These are phyloP conservation scores for Synanthedon vespiformis DNA, from an alignment of 2,888 invertebrate genomes.

Conservation along the genomic window DNA sequence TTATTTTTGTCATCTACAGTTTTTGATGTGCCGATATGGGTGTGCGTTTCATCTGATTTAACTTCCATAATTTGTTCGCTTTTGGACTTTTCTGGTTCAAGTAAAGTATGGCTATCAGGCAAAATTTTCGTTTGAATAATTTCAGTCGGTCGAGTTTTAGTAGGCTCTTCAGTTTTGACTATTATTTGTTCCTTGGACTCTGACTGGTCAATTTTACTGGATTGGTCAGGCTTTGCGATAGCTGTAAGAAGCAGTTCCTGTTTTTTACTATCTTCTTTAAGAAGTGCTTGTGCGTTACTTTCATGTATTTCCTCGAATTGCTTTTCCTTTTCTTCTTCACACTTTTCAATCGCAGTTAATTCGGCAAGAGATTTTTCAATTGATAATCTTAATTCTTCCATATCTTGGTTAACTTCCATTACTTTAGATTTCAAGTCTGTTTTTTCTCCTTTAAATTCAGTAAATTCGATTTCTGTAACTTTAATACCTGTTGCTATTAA, in stretches of 20 bases:
- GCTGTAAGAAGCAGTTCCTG: neutral
- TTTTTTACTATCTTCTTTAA: neutral
- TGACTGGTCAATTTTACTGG: neutral
- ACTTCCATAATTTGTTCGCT: neutral
- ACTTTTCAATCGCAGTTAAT: slow-evolving; percentile 41
- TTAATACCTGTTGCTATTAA: slow-evolving; percentile 13
- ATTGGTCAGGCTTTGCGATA: neutral
- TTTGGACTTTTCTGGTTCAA: neutral
- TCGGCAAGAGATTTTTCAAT: slow-evolving; percentile 58
- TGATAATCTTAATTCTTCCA: slow-evolving; percentile 52
- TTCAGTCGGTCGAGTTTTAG: neutral
- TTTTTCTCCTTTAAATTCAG: slow-evolving; percentile 19
- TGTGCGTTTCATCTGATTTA: neutral
- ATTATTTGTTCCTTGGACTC: neutral
- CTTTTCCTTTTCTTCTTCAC: slow-evolving; percentile 29
- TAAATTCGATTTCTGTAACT: slow-evolving; percentile 14
- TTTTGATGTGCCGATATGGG: neutral
- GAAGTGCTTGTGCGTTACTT: neutral
- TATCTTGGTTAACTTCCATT: slow-evolving; percentile 56
- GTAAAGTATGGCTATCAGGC: neutral
- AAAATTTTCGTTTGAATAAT: too few relatives aligned
- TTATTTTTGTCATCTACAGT: too few relatives aligned
- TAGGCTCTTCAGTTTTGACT: neutral
- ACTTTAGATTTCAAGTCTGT: slow-evolving; percentile 56
- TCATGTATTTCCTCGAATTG: slow-evolving; percentile 6